phyloP scores from a whole-genome alignment of 2,888 invertebrate species.

The Furcula furcula region DNA sequence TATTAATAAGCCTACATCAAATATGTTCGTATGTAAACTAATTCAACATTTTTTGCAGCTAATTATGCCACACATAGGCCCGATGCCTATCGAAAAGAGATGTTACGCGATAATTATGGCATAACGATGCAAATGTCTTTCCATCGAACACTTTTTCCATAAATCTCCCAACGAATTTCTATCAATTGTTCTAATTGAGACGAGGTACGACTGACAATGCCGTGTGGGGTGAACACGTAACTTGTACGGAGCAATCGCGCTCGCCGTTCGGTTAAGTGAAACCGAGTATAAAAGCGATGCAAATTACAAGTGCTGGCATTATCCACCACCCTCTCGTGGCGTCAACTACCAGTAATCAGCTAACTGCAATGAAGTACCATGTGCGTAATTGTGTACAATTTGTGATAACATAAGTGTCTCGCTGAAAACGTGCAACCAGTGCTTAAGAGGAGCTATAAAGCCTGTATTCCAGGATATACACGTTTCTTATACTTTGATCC shows the following conservation, averaged over 20 bases:
- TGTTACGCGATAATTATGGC: conserved; percentile 40
- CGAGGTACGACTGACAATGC: conserved; percentile 67
- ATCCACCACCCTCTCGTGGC: conserved; percentile 69
- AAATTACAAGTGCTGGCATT: conserved; percentile 73
- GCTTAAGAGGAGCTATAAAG: conserved; percentile 9
- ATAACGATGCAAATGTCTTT: conserved; percentile 39
- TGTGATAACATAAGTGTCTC: conserved; percentile 28
- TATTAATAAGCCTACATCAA: conserved; percentile 22
- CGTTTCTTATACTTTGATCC: too few species aligned
- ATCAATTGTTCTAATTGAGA: conserved; percentile 72
- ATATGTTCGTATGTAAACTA: conserved; percentile 26
- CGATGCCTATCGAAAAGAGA: conserved; percentile 8
- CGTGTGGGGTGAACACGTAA: conserved; percentile 57
- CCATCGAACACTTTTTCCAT: conserved; percentile 50
- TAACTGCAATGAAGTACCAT: conserved; percentile 68
- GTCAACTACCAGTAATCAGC: conserved; percentile 46
- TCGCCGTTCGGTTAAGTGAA: conserved; percentile 58
- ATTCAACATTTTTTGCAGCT: conserved; percentile 10
- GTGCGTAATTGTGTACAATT: conserved; percentile 62
- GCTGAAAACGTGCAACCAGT: conserved; percentile 17
- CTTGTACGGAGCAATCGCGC: conserved; percentile 62
- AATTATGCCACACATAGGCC: conserved; percentile 37
- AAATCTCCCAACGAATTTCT: conserved; percentile 68
- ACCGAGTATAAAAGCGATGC: conserved; percentile 79
- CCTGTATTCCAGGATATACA: too few species aligned